Percentiles rank a stretch among this genome's conserved stretches.
These are phyloP conservation scores for Polyergus mexicanus DNA, from an alignment of 1,140 invertebrate genomes.

Conservation along the genomic window DNA sequence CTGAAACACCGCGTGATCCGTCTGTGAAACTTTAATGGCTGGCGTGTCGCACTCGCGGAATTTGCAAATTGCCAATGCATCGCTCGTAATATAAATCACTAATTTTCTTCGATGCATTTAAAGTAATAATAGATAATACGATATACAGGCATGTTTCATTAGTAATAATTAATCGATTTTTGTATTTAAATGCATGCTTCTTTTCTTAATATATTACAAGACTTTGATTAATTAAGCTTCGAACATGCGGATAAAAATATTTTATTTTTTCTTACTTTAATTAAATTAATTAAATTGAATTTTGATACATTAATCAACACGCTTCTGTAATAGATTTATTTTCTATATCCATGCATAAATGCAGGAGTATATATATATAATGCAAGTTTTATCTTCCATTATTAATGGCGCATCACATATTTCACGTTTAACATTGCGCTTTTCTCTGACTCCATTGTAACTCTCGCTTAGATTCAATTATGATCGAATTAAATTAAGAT, in stretches of 20 bases:
- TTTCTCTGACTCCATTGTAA: not conserved
- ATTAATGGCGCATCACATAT: slow-evolving; percentile 1
- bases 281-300: not conserved
- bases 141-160: not conserved
- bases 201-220: not conserved
- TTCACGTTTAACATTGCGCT: not conserved
- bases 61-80: slow-evolving; percentile 45
- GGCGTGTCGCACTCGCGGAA: slow-evolving; percentile 20
- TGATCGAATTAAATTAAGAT: slow-evolving; percentile 55
- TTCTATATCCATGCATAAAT: not conserved
- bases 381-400: not conserved
- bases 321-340: not conserved
- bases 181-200: not conserved
- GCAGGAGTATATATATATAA: not conserved
- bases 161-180: not conserved
- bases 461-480: not conserved
- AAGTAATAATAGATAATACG: not conserved
- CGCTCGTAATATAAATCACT: slow-evolving; percentile 44
- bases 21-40: slow-evolving; percentile 47
- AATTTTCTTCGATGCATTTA: slow-evolving; percentile 10
- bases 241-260: not conserved
- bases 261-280: not conserved
- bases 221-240: slow-evolving; percentile 21
- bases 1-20: slow-evolving; percentile 56
- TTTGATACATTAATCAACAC: not conserved